These are phyloP conservation scores for Aphaenogaster ashmeadi DNA, from an alignment of 1,140 invertebrate species.

Conservation along the genomic window DNA sequence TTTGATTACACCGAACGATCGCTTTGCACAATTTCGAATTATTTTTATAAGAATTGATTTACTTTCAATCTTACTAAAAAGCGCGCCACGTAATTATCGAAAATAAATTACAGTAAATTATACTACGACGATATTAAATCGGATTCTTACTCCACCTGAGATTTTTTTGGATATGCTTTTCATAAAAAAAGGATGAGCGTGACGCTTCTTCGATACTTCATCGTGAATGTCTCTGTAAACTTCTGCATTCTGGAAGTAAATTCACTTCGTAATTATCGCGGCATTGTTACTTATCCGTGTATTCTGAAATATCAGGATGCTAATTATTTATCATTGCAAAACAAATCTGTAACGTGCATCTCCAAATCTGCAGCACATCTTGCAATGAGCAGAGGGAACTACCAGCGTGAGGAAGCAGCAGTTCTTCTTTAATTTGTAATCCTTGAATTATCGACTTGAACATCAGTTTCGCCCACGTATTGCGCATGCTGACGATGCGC, in stretches of 20 bases:
- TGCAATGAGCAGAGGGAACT: not conserved
- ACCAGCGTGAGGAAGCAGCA: not conserved
- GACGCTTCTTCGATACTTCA: not conserved
- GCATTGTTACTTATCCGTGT: slow-evolving; percentile 5
- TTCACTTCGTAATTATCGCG: not conserved
- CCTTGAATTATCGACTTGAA: slow-evolving; percentile 30
- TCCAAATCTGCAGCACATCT: not conserved
- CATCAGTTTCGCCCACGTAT: slow-evolving; percentile 9
- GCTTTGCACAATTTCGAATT: not conserved
- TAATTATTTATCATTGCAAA: not conserved
- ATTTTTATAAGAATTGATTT: not conserved
- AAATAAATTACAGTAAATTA: not conserved
- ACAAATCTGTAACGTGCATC: not conserved
- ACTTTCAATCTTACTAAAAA: not conserved
- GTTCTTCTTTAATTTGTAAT: slow-evolving; percentile 45
- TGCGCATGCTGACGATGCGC: not conserved
- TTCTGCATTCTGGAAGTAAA: not conserved
- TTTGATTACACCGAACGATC: not conserved
- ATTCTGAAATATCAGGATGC: not conserved
- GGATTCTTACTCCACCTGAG: not conserved
- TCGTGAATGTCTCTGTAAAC: not conserved
- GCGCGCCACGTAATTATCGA: not conserved
- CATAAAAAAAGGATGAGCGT: not conserved
- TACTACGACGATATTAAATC: not conserved
- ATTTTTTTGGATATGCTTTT: not conserved